A percentile compares a stretch with the other conserved stretches of the same genome.
phyloP scores from a whole-genome alignment of 2,888 invertebrate species.

The Candidula unifasciata region DNA sequence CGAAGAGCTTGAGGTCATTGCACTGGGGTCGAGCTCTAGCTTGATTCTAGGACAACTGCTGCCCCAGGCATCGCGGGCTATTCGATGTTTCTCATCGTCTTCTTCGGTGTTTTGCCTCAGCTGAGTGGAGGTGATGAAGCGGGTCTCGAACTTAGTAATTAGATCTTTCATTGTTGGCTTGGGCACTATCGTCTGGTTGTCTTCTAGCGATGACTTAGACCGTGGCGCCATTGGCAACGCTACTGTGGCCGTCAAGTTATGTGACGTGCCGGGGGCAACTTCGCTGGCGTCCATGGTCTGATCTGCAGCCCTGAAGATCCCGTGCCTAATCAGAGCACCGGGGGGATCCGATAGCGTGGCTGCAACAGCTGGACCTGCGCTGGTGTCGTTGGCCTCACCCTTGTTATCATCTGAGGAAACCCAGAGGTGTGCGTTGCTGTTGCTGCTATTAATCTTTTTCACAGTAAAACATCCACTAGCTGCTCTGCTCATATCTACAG shows the following conservation, averaged over 20 bases:
- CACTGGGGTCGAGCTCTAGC: conserved; percentile 26
- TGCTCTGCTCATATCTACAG: no score
- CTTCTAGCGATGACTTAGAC: conserved; percentile 17
- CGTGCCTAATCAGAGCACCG: neutral
- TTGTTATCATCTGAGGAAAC: neutral
- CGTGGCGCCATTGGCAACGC: neutral
- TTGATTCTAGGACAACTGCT: neutral
- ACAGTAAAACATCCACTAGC: no score
- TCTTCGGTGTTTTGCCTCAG: neutral
- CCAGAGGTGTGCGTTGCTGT: neutral
- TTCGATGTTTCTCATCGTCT: neutral
- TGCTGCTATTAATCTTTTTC: neutral
- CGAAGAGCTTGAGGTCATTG: conserved; percentile 24
- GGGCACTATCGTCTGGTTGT: neutral
- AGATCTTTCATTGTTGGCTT: conserved; percentile 38
- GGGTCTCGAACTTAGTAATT: conserved; percentile 41
- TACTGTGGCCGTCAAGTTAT: neutral
- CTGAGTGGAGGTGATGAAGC: conserved; percentile 24
- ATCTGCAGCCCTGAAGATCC: neutral
- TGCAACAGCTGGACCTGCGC: neutral
- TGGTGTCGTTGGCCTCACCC: neutral
- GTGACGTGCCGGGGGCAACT: neutral
- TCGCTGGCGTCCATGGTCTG: neutral
- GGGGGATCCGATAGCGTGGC: neutral
- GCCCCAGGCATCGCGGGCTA: conserved; percentile 28